A percentile compares a stretch with the other conserved stretches of the same genome.
phyloP scores from a whole-genome alignment of 1,140 invertebrate species.

The Dufourea novaeangliae region DNA sequence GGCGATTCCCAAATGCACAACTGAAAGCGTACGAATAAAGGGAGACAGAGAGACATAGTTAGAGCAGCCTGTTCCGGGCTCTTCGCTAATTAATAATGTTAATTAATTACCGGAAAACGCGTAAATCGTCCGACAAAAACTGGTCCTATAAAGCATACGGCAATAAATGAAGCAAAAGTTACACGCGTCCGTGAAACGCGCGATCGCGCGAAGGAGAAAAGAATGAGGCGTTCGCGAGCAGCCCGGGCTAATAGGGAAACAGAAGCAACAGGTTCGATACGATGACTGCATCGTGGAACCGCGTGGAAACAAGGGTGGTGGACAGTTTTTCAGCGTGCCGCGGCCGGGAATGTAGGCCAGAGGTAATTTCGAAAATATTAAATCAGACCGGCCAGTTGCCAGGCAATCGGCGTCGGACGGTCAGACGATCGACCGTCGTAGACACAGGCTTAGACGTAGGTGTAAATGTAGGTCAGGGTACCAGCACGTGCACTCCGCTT shows the following conservation, averaged over 20 bases:
- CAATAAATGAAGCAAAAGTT: no score
- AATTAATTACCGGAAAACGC: no score
- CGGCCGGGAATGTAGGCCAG: constrained; percentile 47
- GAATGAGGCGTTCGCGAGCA: not conserved
- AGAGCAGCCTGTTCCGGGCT: no score
- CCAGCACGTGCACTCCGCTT: constrained; percentile 58
- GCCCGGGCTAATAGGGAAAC: constrained; percentile 7
- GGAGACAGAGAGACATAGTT: no score
- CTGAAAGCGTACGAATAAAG: no score
- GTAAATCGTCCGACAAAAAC: no score
- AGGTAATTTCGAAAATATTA: constrained; percentile 65
- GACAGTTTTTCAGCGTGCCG: constrained; percentile 10
- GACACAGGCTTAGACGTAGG: constrained; percentile 63
- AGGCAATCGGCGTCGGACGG: constrained; percentile 58
- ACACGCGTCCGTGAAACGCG: no score
- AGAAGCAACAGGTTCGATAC: constrained; percentile 60
- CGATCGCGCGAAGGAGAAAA: not conserved
- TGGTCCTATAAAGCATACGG: no score
- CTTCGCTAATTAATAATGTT: no score
- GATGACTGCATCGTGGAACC: constrained; percentile 1
- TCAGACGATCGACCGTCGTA: constrained; percentile 66
- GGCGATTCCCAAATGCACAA: no score
- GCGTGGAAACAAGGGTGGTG: not conserved
- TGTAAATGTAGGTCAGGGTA: constrained; percentile 76
- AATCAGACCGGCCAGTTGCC: constrained; percentile 61